Base-by-base conservation (phyloP, 2,113 vertebrate species). In the Formicarius rufipectus region DNA sequence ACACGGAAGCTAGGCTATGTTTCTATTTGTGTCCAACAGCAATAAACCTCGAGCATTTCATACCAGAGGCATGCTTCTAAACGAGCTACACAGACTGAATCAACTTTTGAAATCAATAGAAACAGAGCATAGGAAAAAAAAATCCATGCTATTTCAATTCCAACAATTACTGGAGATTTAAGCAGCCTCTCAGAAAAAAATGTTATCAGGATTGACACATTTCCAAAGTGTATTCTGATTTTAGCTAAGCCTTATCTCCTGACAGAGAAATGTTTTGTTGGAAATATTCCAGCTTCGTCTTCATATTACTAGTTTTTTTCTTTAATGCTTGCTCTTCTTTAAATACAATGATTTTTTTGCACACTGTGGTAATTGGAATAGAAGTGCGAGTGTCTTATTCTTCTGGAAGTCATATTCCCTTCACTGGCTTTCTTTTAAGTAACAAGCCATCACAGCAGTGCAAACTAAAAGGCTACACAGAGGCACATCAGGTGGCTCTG, bases 401-500 rank as follows among this genome's bases (percentile, higher is more conserved):
- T 95, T 93, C 85, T 45, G 12, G 84, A 21, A 79, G 90, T 80
- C 92, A 39, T 42, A 89, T 89, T 95, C 89, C 82, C 93, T 71
- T 81, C 64, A 27, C 68, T 74, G 42, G 33, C 69, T 94, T 87
- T 73, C 84, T 91, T 90, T 80, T 53, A 69, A 94, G 95, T 58
- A 87, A 94, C 73, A 92, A 85, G 92, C 89, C 71, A 82, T 52
- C 17, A 4, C 72, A 96, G 83, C 90, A 89, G 76, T 90, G 74
- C 60, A 95, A 96, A 94, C 95, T 94, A 92, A 95, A 98, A 97
- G 86, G 79, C 94, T 96, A 50, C 60, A 81, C 86, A 71, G 27
- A 84, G 64, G 86, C 94, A 53, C 91, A 86, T 94, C 52, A 1
- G 84, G 79, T 82, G 79, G 72, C 92, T 96, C 85, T 89, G 83